These are phyloP conservation scores for Eubasilissa splendida DNA, from an alignment of 2,888 invertebrate genomes.

Conservation along the genomic window DNA sequence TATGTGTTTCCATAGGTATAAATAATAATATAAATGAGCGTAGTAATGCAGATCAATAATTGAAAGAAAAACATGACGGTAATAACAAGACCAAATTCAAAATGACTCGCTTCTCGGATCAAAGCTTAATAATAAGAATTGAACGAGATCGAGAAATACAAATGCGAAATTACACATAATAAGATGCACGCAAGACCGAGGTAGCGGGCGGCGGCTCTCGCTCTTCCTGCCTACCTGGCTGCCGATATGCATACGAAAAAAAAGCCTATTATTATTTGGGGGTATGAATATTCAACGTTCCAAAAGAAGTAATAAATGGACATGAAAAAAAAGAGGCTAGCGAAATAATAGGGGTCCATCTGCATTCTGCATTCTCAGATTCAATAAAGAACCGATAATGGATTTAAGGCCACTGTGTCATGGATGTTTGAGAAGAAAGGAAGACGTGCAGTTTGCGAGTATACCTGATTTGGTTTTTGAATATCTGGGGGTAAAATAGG, in stretches of 20 bases:
- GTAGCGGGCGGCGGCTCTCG: not conserved
- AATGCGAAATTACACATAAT: conserved; percentile 42
- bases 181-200: conserved; percentile 30
- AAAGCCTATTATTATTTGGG: conserved; percentile 50
- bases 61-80: not conserved
- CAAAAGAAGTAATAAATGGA: conserved; percentile 55
- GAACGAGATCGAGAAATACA: conserved; percentile 30
- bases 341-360: conserved; percentile 56
- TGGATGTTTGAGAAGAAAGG: conserved; percentile 41
- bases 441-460: conserved; percentile 53
- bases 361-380: conserved; percentile 35
- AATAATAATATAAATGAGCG: not conserved
- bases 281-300: conserved; percentile 56
- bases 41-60: conserved; percentile 3
- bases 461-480: conserved; percentile 52
- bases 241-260: conserved; percentile 48
- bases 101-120: conserved; percentile 16
- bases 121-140: conserved; percentile 41
- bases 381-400: conserved; percentile 55
- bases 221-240: conserved; percentile 4
- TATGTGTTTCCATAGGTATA: not conserved
- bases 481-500: conserved; percentile 38
- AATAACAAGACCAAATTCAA: conserved; percentile 1
- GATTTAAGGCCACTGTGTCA: conserved; percentile 57
- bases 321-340: conserved; percentile 52